phyloP scores from a whole-genome alignment of 1,140 invertebrate genomes.

The Platyura marginata region DNA sequence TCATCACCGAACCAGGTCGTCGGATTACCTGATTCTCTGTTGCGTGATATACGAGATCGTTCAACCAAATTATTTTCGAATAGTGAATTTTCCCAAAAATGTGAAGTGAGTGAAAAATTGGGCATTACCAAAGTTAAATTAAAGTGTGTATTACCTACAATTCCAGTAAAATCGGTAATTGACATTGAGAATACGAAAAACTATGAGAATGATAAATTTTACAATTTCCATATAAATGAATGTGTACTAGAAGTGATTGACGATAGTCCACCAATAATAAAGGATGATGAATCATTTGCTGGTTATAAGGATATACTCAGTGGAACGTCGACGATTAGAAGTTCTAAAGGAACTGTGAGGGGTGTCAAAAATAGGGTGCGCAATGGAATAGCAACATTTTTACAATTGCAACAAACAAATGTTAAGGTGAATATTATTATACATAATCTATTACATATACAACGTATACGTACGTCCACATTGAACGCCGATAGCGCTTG shows the following conservation, averaged over 20 bases:
- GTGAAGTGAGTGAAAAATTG: neutral
- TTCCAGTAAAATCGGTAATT: neutral
- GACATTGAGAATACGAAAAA: constrained; percentile 23
- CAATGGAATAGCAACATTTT: constrained; percentile 83
- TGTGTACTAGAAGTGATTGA: constrained; percentile 17
- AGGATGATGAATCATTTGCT: constrained; percentile 48
- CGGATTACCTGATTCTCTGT: constrained; percentile 13
- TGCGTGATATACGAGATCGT: constrained; percentile 18
- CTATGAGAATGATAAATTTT: constrained; percentile 57
- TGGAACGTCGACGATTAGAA: constrained; percentile 58
- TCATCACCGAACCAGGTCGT: constrained; percentile 1
- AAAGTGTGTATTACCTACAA: too few relatives aligned
- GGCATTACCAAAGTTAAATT: neutral
- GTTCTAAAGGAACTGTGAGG: constrained; percentile 76
- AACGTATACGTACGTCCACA: neutral
- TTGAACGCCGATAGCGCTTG: too few relatives aligned
- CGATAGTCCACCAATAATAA: constrained; percentile 21
- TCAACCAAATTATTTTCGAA: neutral
- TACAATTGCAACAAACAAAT: constrained; percentile 53
- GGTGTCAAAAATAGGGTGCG: constrained; percentile 86
- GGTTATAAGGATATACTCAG: constrained; percentile 58
- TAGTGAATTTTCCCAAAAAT: neutral
- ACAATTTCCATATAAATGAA: constrained; percentile 67
- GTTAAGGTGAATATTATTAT: constrained; percentile 44
- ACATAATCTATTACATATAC: neutral